Percentiles rank a stretch among this genome's conserved stretches.
Conservation (phyloP, 2,113 vertebrate genomes). For the Coptodon bakossiorum region DNA sequence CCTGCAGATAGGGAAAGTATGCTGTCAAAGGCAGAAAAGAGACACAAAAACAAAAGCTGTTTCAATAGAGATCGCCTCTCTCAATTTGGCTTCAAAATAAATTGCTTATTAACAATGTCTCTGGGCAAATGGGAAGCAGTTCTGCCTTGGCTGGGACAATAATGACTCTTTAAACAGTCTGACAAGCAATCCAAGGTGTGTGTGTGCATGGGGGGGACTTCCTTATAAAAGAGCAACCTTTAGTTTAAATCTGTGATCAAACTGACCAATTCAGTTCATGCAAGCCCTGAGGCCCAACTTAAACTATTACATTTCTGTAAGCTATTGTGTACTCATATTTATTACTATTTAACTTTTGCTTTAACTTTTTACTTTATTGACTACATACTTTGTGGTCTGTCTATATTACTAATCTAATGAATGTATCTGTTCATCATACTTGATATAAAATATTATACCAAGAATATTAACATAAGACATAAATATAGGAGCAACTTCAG, state of each 20-base stretch:
- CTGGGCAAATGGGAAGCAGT: conserved; percentile 32
- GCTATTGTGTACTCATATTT: background rate
- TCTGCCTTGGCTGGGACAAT: conserved; percentile 24
- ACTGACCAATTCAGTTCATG: background rate
- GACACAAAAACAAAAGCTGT: conserved; percentile 54
- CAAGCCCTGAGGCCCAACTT: background rate
- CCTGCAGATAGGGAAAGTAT: conserved; percentile 57
- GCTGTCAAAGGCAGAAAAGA: conserved; percentile 50
- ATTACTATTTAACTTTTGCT: background rate
- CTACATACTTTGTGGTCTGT: background rate
- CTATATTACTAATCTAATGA: background rate
- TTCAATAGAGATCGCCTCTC: conserved; percentile 37
- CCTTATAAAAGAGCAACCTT: background rate
- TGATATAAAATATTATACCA: background rate
- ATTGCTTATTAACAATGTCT: conserved; percentile 58
- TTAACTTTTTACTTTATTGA: background rate
- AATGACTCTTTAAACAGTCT: conserved; percentile 33
- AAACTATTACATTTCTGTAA: background rate
- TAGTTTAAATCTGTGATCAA: conserved; percentile 11
- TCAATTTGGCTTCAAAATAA: conserved; percentile 59
- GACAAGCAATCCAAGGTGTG: conserved; percentile 3
- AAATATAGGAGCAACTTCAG: background rate
- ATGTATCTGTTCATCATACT: background rate
- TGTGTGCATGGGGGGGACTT: background rate
- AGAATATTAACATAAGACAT: background rate